Conservation (phyloP, 2,888 invertebrate species). For the Agonopterix heracliana region DNA sequence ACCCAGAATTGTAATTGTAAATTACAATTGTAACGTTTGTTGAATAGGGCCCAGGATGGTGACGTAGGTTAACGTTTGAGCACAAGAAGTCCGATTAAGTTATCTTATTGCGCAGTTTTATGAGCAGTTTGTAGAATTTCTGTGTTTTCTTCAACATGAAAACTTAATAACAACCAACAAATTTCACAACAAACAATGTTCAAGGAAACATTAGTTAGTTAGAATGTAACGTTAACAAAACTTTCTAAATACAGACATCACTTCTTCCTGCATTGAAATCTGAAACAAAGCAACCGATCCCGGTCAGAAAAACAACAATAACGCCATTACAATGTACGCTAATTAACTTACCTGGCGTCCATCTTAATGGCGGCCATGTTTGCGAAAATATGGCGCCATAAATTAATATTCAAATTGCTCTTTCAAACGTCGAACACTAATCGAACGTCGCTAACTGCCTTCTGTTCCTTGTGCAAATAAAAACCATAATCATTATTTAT, state of each 20-base stretch:
- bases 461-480: conserved; percentile 32
- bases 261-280: conserved; percentile 16
- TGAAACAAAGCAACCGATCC: conserved; percentile 31
- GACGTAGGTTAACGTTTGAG: too few relatives aligned
- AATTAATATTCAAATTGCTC: conserved; percentile 59
- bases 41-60: too few relatives aligned
- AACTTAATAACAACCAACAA: background rate
- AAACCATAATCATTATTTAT: conserved; percentile 26
- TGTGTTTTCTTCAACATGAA: background rate
- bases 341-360: conserved; percentile 45
- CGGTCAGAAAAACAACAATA: conserved; percentile 36
- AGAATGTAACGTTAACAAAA: conserved; percentile 11
- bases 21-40: too few relatives aligned
- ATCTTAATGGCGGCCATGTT: conserved; percentile 46
- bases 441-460: conserved; percentile 42
- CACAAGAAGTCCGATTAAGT: too few relatives aligned
- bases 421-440: conserved; percentile 62
- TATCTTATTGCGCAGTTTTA: too few relatives aligned
- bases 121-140: too few relatives aligned
- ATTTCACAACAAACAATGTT: conserved; percentile 5
- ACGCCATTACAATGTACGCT: conserved; percentile 36
- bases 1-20: too few relatives aligned
- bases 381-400: conserved; percentile 50
- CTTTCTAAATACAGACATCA: conserved; percentile 31
- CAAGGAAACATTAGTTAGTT: conserved; percentile 7